Base-by-base conservation (phyloP, 2,888 invertebrate genomes). In the Mythimna ferrago region DNA sequence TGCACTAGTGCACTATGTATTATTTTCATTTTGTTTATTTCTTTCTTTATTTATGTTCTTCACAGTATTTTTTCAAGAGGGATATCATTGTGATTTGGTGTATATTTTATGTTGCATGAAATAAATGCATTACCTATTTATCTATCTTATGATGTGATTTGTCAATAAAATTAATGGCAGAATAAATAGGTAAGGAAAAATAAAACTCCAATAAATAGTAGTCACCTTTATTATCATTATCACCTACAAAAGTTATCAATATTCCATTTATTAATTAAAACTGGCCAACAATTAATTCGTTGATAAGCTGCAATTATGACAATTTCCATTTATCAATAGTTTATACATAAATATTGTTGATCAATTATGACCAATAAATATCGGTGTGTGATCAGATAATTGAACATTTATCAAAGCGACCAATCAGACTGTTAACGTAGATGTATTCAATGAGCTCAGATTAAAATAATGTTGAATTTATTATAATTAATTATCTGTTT, bases 391-490 rank as follows among this genome's bases (percentile, higher is more conserved):
- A 76, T 84, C 76, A 68, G 84, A 73, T 82, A 81, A 80, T 73
- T 81, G 84, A 41, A 82, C 73, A 81, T 82, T 82, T 70, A 82
- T 82, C 76, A 81, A 65, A 61, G 56, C 19, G 32, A 53, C 68
- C 69, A 79, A 61, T 67, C 83, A 44, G 53, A 62, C 69, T 79
- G 73, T 73, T 79, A 64, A 82, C 83, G 73, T 73, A 61, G 54
- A 78, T 57, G 64, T 79, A 79, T 83, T 79, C 66, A 83, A 69
- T 79, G 53, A 73, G 58, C 56, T 35, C 26, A 32, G 63, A 66
- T 78, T 78, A 51, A 58, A 58, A 80, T 83, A 67, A 61, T 62
- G 48, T 62, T 65, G 7, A 62, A 69, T 78, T 69, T 60, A 66
- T 82, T 66, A n/a, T 21, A 62, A 80, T 66, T 57, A 38, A 80